phyloP scores from a whole-genome alignment of 2,797 vertebrate species.

The Notamacropus eugenii region DNA sequence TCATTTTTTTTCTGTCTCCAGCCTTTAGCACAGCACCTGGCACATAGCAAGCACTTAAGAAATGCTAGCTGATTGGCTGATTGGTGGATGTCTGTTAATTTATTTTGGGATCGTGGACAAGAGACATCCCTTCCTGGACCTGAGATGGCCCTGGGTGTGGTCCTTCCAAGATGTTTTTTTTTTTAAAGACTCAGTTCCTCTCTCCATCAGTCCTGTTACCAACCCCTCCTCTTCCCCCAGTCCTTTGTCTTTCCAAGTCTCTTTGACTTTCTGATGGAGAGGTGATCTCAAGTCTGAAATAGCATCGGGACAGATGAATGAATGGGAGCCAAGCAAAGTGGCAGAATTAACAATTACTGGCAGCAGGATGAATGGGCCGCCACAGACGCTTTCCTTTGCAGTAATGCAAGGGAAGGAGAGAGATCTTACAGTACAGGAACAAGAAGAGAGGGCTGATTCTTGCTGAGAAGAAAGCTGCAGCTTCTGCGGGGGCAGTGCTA shows the following conservation, averaged over 20 bases:
- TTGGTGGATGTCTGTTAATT: background rate
- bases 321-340: background rate
- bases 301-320: background rate
- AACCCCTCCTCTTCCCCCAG: background rate
- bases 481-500: background rate
- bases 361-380: accelerated
- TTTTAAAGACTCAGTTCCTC: background rate
- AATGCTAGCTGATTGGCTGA: background rate
- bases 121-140: background rate
- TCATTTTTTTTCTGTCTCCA: background rate
- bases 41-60: background rate
- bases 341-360: background rate
- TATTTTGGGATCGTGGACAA: background rate
- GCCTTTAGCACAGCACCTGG: background rate
- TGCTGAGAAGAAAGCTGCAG: background rate
- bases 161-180: background rate
- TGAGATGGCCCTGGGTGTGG: background rate
- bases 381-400: background rate
- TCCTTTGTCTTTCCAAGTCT: background rate
- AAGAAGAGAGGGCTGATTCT: background rate
- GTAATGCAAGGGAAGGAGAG: background rate
- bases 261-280: background rate
- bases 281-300: background rate
- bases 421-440: background rate
- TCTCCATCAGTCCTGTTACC: background rate